Conservation (phyloP, 1,140 invertebrate genomes). For the Notospermus geniculatus region DNA sequence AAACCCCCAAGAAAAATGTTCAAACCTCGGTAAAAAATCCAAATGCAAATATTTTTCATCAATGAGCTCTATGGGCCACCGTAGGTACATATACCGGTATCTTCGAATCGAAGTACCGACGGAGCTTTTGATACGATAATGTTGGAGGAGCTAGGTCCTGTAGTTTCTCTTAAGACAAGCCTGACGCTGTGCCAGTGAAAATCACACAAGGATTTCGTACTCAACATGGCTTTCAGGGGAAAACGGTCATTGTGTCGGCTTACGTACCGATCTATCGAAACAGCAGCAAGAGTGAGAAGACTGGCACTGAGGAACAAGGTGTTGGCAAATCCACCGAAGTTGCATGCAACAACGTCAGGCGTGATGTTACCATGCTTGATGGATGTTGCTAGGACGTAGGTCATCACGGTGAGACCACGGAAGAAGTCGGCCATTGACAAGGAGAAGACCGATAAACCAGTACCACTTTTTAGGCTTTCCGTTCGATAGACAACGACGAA, state of each 20-base stretch:
- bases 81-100: too few relatives aligned
- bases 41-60: too few relatives aligned
- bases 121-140: too few relatives aligned
- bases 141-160: too few relatives aligned
- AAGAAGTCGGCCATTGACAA: constrained; percentile 1
- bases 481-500: constrained; percentile 1
- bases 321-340: constrained; percentile 7
- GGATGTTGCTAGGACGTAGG: background rate
- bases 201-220: too few relatives aligned
- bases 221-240: too few relatives aligned
- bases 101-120: too few relatives aligned
- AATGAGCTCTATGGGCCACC: too few relatives aligned
- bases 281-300: background rate
- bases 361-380: background rate
- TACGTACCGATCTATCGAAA: constrained; percentile 6
- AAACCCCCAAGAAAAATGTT: too few relatives aligned
- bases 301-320: constrained; percentile 1
- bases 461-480: background rate
- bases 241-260: background rate
- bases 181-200: too few relatives aligned
- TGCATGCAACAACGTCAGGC: background rate
- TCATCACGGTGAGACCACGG: background rate
- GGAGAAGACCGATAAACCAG: background rate
- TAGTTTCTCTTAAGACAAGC: too few relatives aligned
- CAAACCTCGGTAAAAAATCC: too few relatives aligned